phyloP scores from a whole-genome alignment of 2,113 vertebrate genomes.

The Leptobrachium leishanense region DNA sequence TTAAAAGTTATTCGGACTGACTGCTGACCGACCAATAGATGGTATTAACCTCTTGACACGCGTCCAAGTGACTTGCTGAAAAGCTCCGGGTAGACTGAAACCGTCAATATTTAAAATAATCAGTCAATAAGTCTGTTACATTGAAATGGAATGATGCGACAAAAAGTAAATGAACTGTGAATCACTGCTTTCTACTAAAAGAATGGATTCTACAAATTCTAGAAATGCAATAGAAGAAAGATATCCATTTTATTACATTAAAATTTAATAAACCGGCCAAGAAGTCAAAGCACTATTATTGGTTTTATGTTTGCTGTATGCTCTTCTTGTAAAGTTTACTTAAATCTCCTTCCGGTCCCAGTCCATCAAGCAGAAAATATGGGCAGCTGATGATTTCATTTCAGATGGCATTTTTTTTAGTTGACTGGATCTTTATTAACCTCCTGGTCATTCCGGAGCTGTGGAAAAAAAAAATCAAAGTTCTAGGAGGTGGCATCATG shows the following conservation, averaged over 20 bases:
- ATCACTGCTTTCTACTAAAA: too few relatives aligned
- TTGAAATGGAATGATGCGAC: too few relatives aligned
- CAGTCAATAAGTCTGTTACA: too few relatives aligned
- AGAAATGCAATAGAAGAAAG: too few relatives aligned
- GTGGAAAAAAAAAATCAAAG: background rate
- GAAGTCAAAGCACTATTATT: too few relatives aligned
- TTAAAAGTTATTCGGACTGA: background rate
- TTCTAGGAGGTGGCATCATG: background rate
- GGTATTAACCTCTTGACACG: background rate
- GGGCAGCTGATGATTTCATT: background rate
- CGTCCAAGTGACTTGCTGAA: background rate
- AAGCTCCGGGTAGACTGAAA: too few relatives aligned
- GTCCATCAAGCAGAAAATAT: background rate
- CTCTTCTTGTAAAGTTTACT: background rate
- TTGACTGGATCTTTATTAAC: constrained; percentile 3
- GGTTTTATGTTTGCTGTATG: background rate
- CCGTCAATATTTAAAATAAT: too few relatives aligned
- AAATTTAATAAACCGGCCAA: too few relatives aligned
- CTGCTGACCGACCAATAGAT: constrained; percentile 3
- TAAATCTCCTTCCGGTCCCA: background rate
- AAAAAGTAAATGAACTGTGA: too few relatives aligned
- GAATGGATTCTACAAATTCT: too few relatives aligned
- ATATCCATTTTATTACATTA: too few relatives aligned
- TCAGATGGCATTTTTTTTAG: background rate
- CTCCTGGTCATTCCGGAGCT: background rate